A percentile compares a stretch with the other conserved stretches of the same genome.
Conservation (phyloP, 1,140 invertebrate genomes). For the Conopomorpha cramerella region DNA sequence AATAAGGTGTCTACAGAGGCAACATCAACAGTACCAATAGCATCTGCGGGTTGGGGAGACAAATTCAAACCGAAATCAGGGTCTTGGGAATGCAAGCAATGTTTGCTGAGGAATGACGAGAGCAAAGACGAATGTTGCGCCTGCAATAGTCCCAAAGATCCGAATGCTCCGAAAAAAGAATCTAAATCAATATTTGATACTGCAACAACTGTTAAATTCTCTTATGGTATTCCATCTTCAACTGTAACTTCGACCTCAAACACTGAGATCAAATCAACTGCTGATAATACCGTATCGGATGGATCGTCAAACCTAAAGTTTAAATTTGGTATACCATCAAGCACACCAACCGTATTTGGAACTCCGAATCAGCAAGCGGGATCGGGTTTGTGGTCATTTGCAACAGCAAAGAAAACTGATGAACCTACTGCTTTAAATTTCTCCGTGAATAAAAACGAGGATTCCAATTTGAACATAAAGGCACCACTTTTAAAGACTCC, state of each 20-base stretch:
- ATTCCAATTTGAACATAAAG: constrained; percentile 12
- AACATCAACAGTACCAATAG: not conserved
- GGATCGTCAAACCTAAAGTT: constrained; percentile 30
- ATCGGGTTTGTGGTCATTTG: constrained; percentile 12
- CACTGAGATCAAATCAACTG: constrained; percentile 3
- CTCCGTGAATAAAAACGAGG: constrained; percentile 21
- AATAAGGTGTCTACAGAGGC: too few relatives aligned
- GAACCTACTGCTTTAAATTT: constrained; percentile 16
- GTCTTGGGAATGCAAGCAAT: constrained; percentile 82
- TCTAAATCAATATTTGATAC: constrained; percentile 9
- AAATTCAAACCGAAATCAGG: constrained; percentile 69
- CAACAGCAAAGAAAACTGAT: constrained; percentile 9
- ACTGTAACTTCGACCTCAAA: constrained; percentile 7
- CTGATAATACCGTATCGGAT: constrained; percentile 22
- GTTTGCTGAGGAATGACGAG: constrained; percentile 74
- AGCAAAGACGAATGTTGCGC: constrained; percentile 65
- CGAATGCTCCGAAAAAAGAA: constrained; percentile 37
- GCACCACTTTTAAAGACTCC: constrained; percentile 27
- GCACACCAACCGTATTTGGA: constrained; percentile 10
- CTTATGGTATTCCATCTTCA: constrained; percentile 42
- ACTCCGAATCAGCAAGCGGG: constrained; percentile 13
- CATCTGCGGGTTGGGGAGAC: constrained; percentile 55
- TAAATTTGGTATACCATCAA: constrained; percentile 34
- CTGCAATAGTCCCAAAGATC: constrained; percentile 64
- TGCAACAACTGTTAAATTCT: constrained; percentile 35